Base-by-base conservation (phyloP, 2,113 vertebrate genomes). In the Actenoides lindsayi region DNA sequence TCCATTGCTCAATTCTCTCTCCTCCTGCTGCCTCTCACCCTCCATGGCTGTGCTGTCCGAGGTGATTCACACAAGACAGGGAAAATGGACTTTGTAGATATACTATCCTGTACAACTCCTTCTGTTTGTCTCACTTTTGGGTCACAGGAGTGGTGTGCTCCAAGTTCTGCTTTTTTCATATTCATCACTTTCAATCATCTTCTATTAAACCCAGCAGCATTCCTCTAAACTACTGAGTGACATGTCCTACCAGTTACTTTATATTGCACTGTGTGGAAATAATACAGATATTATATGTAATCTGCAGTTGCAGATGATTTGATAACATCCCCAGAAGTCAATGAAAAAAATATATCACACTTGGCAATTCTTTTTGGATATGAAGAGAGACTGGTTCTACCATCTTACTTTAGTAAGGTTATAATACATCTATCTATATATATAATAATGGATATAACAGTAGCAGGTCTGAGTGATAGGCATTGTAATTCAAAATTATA, bases 221-320 rank as follows among this genome's bases (percentile, higher is more conserved):
- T 85, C 27, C 48, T 51, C 48, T 90, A 54, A 89, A 76, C 54
- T 67, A 48, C 35, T 63, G 19, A 70, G 63, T 69, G 41, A 14
- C 51, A 62, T 62, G 85, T 88, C 65, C 46, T 59, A 59, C 59
- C 53, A 42, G 73, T 63, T 62, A n/a, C 31, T 71, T 89, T 83
- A 37, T 67, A 74, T 60, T 74, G 41, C 50, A 54, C 51, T 59
- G n/a, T 53, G 27, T 80, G 46, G 46, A 93, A 94, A 68, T 80
- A 81, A 46, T 65, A 82, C 2, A 67, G 42, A 46, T 83, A 74
- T 23, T 84, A 24, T 44, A 71, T 4, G 11, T 59, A 94, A 93
- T 59, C 62, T 91, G 87, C 60, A 95, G 73, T 21, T 76, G 44
- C 30, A 88, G 50, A 65, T 81, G 92, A 67, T 46, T 85, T 41